Base-by-base conservation (phyloP, 1,140 invertebrate genomes). In the Trichonephila clavata region DNA sequence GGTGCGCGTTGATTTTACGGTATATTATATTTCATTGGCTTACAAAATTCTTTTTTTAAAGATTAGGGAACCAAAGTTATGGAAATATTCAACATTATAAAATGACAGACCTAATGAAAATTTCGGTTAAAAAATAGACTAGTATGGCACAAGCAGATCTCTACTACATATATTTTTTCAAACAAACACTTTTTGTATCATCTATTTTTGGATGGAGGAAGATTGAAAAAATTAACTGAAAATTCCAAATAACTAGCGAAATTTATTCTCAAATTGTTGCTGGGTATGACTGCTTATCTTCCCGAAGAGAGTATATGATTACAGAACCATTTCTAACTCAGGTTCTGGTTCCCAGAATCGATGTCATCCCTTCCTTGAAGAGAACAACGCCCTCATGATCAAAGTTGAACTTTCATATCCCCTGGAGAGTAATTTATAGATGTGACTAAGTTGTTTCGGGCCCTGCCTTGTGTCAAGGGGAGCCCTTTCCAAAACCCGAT, bases 401-500 rank as follows among this genome's bases (percentile, higher is more conserved):
- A 60, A 39, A 77, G 71, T 77, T 77, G 71, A 61, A 50, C 80
- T 61, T 71, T 83, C 77, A 61, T 63, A 61, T 63, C 89, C 89
- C 77, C 89, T 60, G 20, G 63, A 50, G 89, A 16, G 89, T 91
- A 83, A 91, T 91, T 91, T 91, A 91, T 91, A 39, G 83, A 92
- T 92, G 91, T 84, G 91, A 92, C 83, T 92, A 84, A 84, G 83
- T 84, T 84, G 65, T 92, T 60, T 90, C 68, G 32, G 63, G 21
- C 50, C 90, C 90, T 91, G 80, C 90, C 71, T 60, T 61, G 59
- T 91, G 81, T 91, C 71, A n/a, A 90, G 80, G 59, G 80, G 43
- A 80, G 57, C 57, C 21, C 83, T 84, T 84, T 84, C 83, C 43
- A 84, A 84, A 84, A 84, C 80, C 90, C 20, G 83, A 71, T 86